Evolutionary conservation across 2,113 vertebrate genomes (phyloP).

Genomic region (Mystacornis crossleyi): DNA sequence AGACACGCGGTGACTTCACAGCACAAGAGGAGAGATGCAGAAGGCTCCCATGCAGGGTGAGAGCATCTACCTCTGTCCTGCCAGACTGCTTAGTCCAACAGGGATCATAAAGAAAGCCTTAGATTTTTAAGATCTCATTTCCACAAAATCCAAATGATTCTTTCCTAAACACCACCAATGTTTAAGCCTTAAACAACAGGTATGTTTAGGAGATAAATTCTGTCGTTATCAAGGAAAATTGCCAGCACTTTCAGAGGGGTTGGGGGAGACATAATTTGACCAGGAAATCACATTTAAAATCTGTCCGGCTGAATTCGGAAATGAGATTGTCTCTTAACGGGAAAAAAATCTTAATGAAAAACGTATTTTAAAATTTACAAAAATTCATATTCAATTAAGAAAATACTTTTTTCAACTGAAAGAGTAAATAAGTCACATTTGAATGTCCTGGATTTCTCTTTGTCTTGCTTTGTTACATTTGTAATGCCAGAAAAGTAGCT

Average conservation of each 20-base stretch:
- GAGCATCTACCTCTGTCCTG: not conserved
- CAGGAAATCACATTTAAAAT: not conserved
- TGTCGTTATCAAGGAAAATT: not conserved
- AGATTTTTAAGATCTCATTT: not conserved
- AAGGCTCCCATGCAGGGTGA: not conserved
- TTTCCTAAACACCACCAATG: fast-evolving
- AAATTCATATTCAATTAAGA: not conserved
- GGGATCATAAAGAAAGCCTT: not conserved
- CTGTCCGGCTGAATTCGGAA: not conserved
- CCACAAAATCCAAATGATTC: not conserved
- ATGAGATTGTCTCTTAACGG: not conserved
- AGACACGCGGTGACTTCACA: not conserved
- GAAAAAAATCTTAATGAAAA: not conserved
- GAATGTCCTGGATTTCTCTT: not conserved
- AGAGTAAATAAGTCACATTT: not conserved
- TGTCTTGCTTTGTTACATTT: not conserved
- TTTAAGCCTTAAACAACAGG: not conserved
- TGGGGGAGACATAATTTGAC: not conserved
- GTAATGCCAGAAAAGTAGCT: slow-evolving; percentile 14
- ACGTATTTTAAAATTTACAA: not conserved
- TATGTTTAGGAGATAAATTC: not conserved
- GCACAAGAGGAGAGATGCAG: not conserved
- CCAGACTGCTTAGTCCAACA: not conserved
- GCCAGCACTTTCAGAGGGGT: not conserved
- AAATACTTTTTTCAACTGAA: not conserved